phyloP scores from a whole-genome alignment of 2,113 vertebrate genomes.

The Nansenia antarctica region DNA sequence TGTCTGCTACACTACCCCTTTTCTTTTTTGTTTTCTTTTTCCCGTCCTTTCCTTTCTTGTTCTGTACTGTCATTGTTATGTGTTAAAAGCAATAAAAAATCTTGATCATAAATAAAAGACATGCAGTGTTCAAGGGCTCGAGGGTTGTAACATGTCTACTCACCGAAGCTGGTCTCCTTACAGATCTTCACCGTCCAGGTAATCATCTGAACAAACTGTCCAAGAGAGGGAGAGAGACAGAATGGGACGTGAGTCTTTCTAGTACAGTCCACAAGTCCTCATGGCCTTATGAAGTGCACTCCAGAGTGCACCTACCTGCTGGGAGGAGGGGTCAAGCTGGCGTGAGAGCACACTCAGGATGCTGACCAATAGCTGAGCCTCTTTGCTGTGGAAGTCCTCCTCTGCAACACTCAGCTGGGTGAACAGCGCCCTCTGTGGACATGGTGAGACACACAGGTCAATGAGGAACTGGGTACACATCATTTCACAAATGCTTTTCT shows the following conservation, averaged over 20 bases:
- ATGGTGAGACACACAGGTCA: no score
- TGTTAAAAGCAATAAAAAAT: no score
- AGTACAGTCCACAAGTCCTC: neutral
- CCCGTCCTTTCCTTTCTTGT: no score
- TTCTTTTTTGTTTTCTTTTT: no score
- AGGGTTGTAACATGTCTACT: no score
- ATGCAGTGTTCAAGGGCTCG: no score
- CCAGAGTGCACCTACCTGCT: slow-evolving; percentile 76
- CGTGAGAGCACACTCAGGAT: slow-evolving; percentile 82
- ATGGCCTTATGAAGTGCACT: neutral
- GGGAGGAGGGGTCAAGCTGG: slow-evolving; percentile 83
- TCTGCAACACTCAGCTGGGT: slow-evolving; percentile 83
- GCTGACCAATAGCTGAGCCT: slow-evolving; percentile 83
- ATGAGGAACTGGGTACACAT: no score
- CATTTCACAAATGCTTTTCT: no score
- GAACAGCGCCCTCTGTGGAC: slow-evolving; percentile 83
- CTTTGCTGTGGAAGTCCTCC: slow-evolving; percentile 89
- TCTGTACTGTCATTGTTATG: no score
- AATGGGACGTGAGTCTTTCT: no score
- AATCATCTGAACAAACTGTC: slow-evolving; percentile 89
- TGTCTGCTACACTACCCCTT: no score
- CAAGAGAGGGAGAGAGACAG: neutral
- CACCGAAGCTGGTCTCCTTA: slow-evolving; percentile 90
- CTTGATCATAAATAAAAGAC: no score
- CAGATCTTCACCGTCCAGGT: slow-evolving; percentile 92